phyloP scores from a whole-genome alignment of 1,140 invertebrate genomes.

The Drosophila grimshawi region DNA sequence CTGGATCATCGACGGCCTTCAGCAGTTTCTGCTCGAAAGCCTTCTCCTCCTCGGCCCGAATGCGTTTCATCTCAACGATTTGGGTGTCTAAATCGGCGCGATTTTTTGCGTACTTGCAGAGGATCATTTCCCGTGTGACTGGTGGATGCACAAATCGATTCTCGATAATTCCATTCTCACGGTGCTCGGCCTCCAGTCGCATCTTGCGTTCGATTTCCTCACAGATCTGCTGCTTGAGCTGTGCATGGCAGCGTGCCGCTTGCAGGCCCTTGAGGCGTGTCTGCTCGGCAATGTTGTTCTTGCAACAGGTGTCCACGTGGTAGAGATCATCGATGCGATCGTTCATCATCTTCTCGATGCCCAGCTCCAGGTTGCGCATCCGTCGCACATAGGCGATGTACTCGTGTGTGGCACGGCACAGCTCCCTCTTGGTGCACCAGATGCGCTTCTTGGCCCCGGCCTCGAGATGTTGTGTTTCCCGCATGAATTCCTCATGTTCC shows the following conservation, averaged over 20 bases:
- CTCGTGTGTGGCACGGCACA: constrained; percentile 64
- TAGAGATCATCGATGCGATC: constrained; percentile 68
- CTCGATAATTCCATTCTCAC: constrained; percentile 70
- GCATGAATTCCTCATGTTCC: constrained; percentile 59
- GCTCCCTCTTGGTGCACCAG: constrained; percentile 40
- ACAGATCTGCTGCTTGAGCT: constrained; percentile 66
- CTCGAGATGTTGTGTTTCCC: constrained; percentile 58
- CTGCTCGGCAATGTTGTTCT: constrained; percentile 56
- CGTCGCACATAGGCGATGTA: constrained; percentile 63
- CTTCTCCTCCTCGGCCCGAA: constrained; percentile 61
- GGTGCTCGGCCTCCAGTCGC: constrained; percentile 51
- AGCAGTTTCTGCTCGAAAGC: constrained; percentile 53
- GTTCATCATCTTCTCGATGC: constrained; percentile 67
- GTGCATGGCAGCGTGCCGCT: constrained; percentile 55
- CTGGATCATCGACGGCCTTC: constrained; percentile 63
- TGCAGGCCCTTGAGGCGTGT: constrained; percentile 46
- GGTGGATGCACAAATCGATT: constrained; percentile 71
- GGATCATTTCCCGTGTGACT: constrained; percentile 52
- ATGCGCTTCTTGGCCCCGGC: constrained; percentile 46
- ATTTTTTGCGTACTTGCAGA: constrained; percentile 38
- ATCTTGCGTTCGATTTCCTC: constrained; percentile 65
- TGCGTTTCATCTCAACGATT: constrained; percentile 65
- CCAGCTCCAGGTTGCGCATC: constrained; percentile 67
- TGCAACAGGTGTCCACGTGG: constrained; percentile 71
- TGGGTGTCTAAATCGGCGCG: constrained; percentile 65